Conservation (phyloP, 2,888 invertebrate species). For the Chorisops tibialis region DNA sequence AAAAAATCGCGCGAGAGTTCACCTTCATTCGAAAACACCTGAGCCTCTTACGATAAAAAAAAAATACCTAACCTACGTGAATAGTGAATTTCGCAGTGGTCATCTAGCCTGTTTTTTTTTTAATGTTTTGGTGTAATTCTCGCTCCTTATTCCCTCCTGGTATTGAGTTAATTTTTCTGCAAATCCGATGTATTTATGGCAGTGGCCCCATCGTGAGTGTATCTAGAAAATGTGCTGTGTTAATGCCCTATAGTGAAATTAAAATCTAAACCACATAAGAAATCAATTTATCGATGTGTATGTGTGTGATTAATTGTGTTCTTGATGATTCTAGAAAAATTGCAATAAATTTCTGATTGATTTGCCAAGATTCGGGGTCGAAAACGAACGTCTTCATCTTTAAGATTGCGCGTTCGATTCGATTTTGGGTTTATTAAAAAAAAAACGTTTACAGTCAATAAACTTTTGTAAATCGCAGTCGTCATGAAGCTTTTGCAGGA, state of each 20-base stretch:
- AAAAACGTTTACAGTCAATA: no score
- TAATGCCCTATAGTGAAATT: neutral
- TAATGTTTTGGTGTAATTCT: no score
- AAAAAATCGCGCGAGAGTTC: no score
- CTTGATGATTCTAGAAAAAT: neutral
- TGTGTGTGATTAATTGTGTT: neutral
- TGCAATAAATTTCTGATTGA: neutral
- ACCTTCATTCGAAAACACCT: no score
- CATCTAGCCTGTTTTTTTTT: neutral
- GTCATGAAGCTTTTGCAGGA: conserved; percentile 51
- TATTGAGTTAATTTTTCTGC: neutral
- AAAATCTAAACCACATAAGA: neutral
- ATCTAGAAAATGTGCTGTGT: neutral
- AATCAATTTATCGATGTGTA: neutral
- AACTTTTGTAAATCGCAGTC: neutral
- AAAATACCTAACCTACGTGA: no score
- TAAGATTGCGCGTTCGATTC: no score
- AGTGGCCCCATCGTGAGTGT: no score
- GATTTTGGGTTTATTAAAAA: neutral
- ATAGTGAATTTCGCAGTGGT: no score
- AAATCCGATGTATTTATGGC: no score
- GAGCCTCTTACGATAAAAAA: no score
- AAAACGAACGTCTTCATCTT: neutral
- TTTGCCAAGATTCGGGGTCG: neutral
- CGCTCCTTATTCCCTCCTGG: neutral